These are phyloP conservation scores for Eriocheir sinensis DNA, from an alignment of 1,140 invertebrate species.

Conservation along the genomic window DNA sequence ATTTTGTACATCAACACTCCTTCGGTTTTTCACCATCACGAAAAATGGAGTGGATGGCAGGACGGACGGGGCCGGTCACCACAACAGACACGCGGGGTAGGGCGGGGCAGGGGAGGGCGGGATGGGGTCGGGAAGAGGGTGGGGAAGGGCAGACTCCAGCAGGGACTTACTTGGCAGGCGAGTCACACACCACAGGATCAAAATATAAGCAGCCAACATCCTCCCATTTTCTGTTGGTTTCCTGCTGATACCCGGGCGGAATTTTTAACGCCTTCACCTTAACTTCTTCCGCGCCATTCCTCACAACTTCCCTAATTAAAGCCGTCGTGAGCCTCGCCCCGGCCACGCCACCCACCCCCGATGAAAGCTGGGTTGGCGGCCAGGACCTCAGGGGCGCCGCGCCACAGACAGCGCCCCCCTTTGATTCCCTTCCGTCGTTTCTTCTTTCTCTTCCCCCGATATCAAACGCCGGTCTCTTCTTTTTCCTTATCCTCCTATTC, in stretches of 20 bases:
- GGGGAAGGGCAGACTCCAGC: background rate
- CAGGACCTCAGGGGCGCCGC: too few relatives aligned
- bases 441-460: too few relatives aligned
- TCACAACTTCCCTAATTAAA: slow-evolving; percentile 62
- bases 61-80: background rate
- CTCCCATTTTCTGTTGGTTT: slow-evolving; percentile 69
- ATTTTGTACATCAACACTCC: background rate
- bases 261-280: slow-evolving; percentile 56
- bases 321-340: background rate
- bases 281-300: slow-evolving; percentile 42
- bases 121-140: background rate
- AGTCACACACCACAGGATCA: slow-evolving; percentile 61
- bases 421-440: too few relatives aligned
- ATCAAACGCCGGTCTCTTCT: too few relatives aligned
- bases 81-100: too few relatives aligned
- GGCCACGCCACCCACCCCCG: background rate
- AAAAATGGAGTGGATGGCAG: background rate
- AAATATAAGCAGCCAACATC: slow-evolving; percentile 67
- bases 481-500: too few relatives aligned
- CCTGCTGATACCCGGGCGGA: slow-evolving; percentile 55
- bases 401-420: too few relatives aligned
- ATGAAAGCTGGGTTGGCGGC: background rate
- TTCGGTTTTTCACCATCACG: background rate
- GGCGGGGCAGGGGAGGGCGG: background rate
- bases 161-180: background rate